A percentile compares a stretch with the other conserved stretches of the same genome.
Evolutionary conservation across 2,797 vertebrate species (phyloP).

Genomic region (Potorous gilbertii): DNA sequence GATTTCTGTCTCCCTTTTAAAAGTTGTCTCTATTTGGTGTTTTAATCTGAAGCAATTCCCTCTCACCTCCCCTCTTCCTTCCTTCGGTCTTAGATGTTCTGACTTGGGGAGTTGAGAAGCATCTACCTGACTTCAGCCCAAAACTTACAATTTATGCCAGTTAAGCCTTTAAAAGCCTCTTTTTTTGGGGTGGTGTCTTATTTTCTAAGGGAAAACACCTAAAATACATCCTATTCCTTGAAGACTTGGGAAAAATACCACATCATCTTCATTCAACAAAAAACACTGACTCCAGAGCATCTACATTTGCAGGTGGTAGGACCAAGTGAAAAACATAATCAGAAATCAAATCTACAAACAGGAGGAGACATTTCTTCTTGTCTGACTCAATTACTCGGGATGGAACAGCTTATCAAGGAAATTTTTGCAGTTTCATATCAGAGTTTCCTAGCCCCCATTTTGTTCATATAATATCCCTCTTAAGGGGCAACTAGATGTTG

Average conservation of each 20-base stretch:
- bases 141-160: not conserved
- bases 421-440: conserved; percentile 54
- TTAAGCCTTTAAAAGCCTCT: conserved; percentile 19
- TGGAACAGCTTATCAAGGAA: not conserved
- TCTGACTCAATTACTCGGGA: conserved; percentile 37
- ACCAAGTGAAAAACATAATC: conserved; percentile 56
- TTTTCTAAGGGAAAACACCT: not conserved
- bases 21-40: not conserved
- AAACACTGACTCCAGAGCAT: not conserved
- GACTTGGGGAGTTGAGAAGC: conserved; percentile 29
- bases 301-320: not conserved
- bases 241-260: not conserved
- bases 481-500: not conserved
- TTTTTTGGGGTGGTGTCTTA: not conserved
- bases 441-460: conserved; percentile 8
- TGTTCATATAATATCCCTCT: conserved; percentile 18
- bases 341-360: conserved; percentile 65
- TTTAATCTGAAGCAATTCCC: not conserved
- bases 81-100: conserved; percentile 30
- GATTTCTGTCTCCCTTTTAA: not conserved
- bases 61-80: not conserved
- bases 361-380: conserved; percentile 45
- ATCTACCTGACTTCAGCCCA: not conserved
- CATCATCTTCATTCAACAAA: conserved; percentile 46
- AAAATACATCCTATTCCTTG: not conserved